These are phyloP conservation scores for Salmo trutta DNA, from an alignment of 2,797 vertebrate species.

Conservation along the genomic window DNA sequence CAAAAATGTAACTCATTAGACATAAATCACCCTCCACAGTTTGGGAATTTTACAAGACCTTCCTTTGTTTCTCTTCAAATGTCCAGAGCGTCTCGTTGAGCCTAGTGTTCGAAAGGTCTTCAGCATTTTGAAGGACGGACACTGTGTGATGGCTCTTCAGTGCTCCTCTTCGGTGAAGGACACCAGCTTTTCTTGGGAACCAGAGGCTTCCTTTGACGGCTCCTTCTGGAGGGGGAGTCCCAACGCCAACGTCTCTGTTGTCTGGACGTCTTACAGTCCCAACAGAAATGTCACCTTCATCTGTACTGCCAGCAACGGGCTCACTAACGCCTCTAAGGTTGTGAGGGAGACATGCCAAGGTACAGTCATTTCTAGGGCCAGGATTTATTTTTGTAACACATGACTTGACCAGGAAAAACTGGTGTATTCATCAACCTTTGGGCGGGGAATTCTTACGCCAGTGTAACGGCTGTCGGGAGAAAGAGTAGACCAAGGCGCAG, in stretches of 20 bases:
- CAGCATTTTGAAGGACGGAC: rapidly evolving
- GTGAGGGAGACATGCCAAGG: constrained; percentile 16
- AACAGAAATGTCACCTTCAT: not conserved
- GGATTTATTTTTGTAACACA: too few species aligned
- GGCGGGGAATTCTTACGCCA: too few species aligned
- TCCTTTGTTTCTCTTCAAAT: not conserved
- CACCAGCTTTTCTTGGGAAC: constrained; percentile 30
- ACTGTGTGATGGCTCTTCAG: constrained; percentile 8
- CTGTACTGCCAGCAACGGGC: constrained; percentile 36
- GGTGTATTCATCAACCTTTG: too few species aligned
- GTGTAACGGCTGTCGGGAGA: too few species aligned
- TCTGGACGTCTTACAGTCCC: not conserved
- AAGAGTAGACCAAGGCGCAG: too few species aligned
- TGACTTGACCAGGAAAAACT: too few species aligned
- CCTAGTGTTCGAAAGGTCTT: rapidly evolving
- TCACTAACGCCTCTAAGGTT: rapidly evolving
- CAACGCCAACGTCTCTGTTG: rapidly evolving
- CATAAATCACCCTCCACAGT: too few species aligned
- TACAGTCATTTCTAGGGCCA: constrained; percentile 13
- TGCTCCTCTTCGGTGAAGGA: constrained; percentile 8
- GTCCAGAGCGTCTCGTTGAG: constrained; percentile 42
- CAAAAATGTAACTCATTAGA: too few species aligned
- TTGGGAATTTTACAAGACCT: not conserved
- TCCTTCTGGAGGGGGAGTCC: rapidly evolving
- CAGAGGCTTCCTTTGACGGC: rapidly evolving